These are phyloP conservation scores for Phalacrocorax aristotelis DNA, from an alignment of 2,113 vertebrate genomes.

Conservation along the genomic window DNA sequence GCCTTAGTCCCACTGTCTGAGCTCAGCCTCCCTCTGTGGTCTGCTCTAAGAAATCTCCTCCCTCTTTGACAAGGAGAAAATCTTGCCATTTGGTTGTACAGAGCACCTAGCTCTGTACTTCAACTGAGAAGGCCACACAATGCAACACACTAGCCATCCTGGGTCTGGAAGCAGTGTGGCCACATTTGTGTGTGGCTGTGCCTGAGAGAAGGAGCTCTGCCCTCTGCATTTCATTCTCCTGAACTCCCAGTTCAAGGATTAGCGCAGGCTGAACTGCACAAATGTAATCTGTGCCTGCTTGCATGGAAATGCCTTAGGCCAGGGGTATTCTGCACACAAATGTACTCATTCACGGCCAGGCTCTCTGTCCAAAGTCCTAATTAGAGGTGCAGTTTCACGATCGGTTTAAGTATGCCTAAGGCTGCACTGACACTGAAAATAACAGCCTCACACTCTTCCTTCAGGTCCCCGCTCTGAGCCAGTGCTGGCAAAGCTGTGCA, in stretches of 20 bases:
- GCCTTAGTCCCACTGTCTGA: background rate
- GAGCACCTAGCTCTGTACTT: background rate
- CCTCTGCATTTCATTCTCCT: background rate
- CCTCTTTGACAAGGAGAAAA: background rate
- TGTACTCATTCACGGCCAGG: background rate
- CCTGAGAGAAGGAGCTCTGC: background rate
- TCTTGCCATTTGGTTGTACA: background rate
- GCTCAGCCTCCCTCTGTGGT: background rate
- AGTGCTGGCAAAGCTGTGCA: background rate
- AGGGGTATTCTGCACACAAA: background rate
- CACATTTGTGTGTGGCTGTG: rapidly evolving
- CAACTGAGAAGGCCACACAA: background rate
- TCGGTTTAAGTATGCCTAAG: background rate
- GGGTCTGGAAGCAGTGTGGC: background rate
- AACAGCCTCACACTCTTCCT: background rate
- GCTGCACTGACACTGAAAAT: background rate
- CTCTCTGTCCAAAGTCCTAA: background rate
- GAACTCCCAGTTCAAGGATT: background rate
- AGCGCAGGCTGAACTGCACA: background rate
- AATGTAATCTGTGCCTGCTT: background rate
- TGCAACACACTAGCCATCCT: background rate
- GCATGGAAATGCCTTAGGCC: background rate
- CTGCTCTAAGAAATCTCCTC: background rate
- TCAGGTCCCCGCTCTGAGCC: background rate
- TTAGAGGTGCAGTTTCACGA: background rate